A percentile compares a stretch with the other conserved stretches of the same genome.
Conservation (phyloP, 2,888 invertebrate genomes). For the Ctena decussata region DNA sequence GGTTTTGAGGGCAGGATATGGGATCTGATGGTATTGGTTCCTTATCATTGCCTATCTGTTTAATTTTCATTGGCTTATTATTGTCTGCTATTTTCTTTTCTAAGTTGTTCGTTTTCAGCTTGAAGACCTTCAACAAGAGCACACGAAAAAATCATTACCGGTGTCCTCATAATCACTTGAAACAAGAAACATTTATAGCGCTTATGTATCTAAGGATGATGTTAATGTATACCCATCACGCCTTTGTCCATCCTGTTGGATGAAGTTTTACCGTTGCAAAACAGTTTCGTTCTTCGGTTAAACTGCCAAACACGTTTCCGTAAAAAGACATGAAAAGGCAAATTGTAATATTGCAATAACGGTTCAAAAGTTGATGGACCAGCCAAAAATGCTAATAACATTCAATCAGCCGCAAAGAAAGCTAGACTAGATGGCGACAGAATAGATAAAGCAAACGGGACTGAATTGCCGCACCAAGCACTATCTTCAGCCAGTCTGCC, state of each 20-base stretch:
- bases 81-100: too few relatives aligned
- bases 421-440: too few relatives aligned
- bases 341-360: background rate
- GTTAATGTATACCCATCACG: background rate
- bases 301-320: background rate
- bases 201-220: background rate
- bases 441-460: background rate
- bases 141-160: background rate
- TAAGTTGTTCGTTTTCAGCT: too few relatives aligned
- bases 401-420: background rate
- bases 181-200: background rate
- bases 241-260: slow-evolving; percentile 10
- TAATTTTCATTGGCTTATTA: too few relatives aligned
- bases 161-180: background rate
- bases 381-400: background rate
- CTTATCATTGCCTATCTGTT: too few relatives aligned
- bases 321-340: too few relatives aligned
- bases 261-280: slow-evolving; percentile 12
- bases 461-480: background rate
- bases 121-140: too few relatives aligned
- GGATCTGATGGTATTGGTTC: too few relatives aligned
- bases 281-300: background rate
- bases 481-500: background rate
- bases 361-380: background rate
- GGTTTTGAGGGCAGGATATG: too few relatives aligned